phyloP scores from a whole-genome alignment of 2,113 vertebrate genomes.

The Ivindomyrus marchei region DNA sequence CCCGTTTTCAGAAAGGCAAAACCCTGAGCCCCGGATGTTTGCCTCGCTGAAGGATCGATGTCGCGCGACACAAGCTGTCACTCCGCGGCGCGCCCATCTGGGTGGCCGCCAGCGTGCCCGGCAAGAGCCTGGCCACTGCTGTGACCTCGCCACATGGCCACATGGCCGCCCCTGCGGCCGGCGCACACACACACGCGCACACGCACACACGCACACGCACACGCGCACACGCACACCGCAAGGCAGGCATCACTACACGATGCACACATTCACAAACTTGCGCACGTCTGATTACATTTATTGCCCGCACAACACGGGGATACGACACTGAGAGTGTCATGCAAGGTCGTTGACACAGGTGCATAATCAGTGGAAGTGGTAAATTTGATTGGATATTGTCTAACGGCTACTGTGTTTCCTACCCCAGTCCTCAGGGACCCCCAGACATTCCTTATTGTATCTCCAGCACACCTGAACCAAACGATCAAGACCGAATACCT shows the following conservation, averaged over 20 bases:
- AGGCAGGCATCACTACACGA: background rate
- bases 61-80: constrained; percentile 47
- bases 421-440: background rate
- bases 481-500: background rate
- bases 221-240: background rate
- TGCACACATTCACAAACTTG: background rate
- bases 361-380: background rate
- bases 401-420: background rate
- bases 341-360: background rate
- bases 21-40: constrained; percentile 38
- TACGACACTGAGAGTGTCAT: background rate
- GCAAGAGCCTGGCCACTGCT: constrained; percentile 12
- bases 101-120: constrained; percentile 48
- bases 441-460: background rate
- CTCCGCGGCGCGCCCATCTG: constrained; percentile 50
- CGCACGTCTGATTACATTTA: constrained; percentile 13
- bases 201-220: constrained; percentile 4
- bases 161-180: constrained; percentile 13
- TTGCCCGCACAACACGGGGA: background rate
- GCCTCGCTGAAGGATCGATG: constrained; percentile 45
- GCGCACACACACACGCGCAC: background rate
- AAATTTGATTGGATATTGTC: background rate
- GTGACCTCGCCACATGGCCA: constrained; percentile 27
- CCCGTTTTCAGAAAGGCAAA: constrained; percentile 11
- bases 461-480: background rate